Percentiles rank a stretch among this genome's conserved stretches.
These are phyloP conservation scores for Zosterops japonicus DNA, from an alignment of 2,113 vertebrate genomes.

Conservation along the genomic window DNA sequence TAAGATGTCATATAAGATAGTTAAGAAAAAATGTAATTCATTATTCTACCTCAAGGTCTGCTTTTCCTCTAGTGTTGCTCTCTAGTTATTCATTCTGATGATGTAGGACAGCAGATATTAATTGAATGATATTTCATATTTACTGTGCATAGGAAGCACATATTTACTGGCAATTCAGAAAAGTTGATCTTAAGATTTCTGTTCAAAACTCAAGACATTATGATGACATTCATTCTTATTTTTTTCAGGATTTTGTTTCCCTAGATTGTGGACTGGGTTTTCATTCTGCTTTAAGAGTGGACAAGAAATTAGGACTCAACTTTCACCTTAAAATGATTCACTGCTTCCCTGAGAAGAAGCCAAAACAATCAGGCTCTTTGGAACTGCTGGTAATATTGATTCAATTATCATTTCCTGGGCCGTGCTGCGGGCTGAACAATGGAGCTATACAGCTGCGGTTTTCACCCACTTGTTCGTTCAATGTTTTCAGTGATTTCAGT, in stretches of 20 bases:
- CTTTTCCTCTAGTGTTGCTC: neutral
- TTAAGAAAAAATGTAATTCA: neutral
- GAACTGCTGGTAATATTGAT: neutral
- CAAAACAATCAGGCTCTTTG: neutral
- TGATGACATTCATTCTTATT: rapidly evolving
- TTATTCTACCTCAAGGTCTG: neutral
- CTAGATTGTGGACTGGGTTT: neutral
- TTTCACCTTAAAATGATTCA: neutral
- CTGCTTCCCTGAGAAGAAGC: neutral
- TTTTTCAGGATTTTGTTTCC: neutral
- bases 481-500: neutral
- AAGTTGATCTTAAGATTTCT: neutral
- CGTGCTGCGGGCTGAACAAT: neutral
- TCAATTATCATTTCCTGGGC: neutral
- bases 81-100: neutral
- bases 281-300: neutral
- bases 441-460: neutral
- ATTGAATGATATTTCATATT: neutral
- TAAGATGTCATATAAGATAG: neutral
- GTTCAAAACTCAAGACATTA: neutral
- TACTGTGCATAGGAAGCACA: neutral
- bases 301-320: neutral
- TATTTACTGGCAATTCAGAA: neutral
- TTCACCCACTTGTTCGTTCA: neutral
- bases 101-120: neutral